phyloP scores from a whole-genome alignment of 1,140 invertebrate species.

The Samia ricini region DNA sequence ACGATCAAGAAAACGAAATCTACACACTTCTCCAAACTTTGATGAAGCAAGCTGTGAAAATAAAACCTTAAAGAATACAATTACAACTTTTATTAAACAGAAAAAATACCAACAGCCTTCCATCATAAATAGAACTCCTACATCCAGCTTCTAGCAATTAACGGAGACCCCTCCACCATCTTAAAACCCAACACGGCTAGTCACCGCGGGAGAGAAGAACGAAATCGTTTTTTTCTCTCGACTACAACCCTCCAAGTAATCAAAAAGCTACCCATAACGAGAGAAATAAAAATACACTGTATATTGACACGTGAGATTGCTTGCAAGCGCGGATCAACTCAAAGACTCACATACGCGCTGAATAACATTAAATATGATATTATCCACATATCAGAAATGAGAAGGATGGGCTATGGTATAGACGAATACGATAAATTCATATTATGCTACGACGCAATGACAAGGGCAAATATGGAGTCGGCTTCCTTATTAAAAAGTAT shows the following conservation, averaged over 20 bases:
- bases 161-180: background rate
- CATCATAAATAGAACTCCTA: background rate
- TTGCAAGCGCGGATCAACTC: slow-evolving; percentile 16
- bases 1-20: background rate
- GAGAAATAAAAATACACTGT: background rate
- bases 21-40: background rate
- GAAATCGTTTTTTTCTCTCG: slow-evolving; percentile 4
- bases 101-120: background rate
- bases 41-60: background rate
- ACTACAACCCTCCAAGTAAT: slow-evolving; percentile 5
- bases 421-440: slow-evolving; percentile 13
- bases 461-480: slow-evolving; percentile 13
- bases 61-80: background rate
- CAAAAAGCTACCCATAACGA: background rate
- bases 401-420: slow-evolving; percentile 8
- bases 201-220: slow-evolving; percentile 5
- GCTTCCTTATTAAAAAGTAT: slow-evolving; percentile 16
- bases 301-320: slow-evolving; percentile 15
- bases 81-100: background rate
- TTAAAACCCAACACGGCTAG: slow-evolving; percentile 1
- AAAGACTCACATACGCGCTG: slow-evolving; percentile 16
- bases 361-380: slow-evolving; percentile 11
- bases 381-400: background rate
- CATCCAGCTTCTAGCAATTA: background rate
- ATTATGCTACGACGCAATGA: slow-evolving; percentile 12